Evolutionary conservation across 2,888 invertebrate genomes (phyloP), one percentile per base, ranked within the genome.

Genomic region (Sympetrum striolatum): DNA sequence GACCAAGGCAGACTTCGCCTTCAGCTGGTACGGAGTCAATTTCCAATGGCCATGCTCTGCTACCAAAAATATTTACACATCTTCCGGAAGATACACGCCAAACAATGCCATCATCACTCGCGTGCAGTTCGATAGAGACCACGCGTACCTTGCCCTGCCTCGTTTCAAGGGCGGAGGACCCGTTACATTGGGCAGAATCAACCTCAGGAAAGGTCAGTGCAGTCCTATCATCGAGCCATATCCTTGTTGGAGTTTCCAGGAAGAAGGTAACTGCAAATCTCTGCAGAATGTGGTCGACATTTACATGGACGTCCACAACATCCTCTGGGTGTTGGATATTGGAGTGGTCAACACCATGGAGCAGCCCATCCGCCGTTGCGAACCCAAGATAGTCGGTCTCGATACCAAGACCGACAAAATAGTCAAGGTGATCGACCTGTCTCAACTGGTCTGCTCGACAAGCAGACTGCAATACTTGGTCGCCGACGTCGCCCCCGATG

Each of bases 381-480:
- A 95, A 31, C 92, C 92, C 6, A 96, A 96, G 25, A 95, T 96
- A 93, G 94, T 96, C 25, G 95, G 95, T 39, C 94, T 96, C 91
- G 95, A 95, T 92, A 93, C 95, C 31, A 94, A 94, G 92, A 95
- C 95, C 90, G 95, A 95, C 90, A 95, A 95, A 93, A 95, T 94
- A 22, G 91, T 35, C 90, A 90, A 39, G 90, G 90, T n/a, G 90
- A 91, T 90, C 90, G 90, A 90, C 90, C 80, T 91, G 14, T 48
- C 73, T 25, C 94, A 95, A 0, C 93, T 96, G 18, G 94, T 95
- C 0, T 95, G 95, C 73, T 93, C 94, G 14, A 95, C 94, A 14
- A 96, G 96, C 0, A 95, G 96, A 22, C 94, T 97, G 39, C 97
- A 97, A 93, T 96, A 96, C 92, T 93, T 97, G 80, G 95, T 95